Evolutionary conservation across 2,797 vertebrate genomes (phyloP), one percentile per base, ranked within the genome.

Genomic region (Syngnathus rostellatus): DNA sequence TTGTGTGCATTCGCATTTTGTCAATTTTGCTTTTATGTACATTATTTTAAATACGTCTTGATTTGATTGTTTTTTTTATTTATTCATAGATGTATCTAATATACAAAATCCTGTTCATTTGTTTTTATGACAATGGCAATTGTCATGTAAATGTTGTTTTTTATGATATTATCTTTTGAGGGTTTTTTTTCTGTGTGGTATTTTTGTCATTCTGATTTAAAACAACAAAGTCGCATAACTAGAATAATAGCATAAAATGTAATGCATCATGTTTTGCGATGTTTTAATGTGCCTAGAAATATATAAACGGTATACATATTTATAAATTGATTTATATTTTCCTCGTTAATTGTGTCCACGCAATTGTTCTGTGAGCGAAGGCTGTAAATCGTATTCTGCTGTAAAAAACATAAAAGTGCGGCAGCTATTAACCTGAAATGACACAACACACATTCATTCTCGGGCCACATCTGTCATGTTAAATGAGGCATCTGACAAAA

Each of bases 391-490:
- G 50, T 53, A 53, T 53, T 53, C 19, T 53, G 8, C 8, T 21
- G 6, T 53, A 21, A 53, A 21, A 51, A 53, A 16, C 31, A 53
- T 53, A 53, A 53, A 53, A 53, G 50, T 11, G 9, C n/a, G 8
- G 50, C 50, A n/a, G 50, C 8, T 21, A 53, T 53, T 53, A 21
- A 53, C 50, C 50, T 53, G 8, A 53, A 21, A 53, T 53, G 50
- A 53, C 50, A 53, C 50, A 53, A 53, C n/a, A 11, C 19, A 53
- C 50, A n/a, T n/a, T n/a, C 50, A 53, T n/a, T 53, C n/a, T 8
- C 50, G n/a, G n/a, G n/a, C 50, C 50, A 53, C 50, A 53, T 53
- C n/a, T 53, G 50, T 53, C 50, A 53, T 53, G n/a, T 53, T 53
- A 21, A 53, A 53, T 53, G 50, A 53, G 50, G 50, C 50, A 53